Percentiles rank a stretch among this genome's conserved stretches.
Conservation (phyloP, 2,797 vertebrate species). For the Sylvia borin region DNA sequence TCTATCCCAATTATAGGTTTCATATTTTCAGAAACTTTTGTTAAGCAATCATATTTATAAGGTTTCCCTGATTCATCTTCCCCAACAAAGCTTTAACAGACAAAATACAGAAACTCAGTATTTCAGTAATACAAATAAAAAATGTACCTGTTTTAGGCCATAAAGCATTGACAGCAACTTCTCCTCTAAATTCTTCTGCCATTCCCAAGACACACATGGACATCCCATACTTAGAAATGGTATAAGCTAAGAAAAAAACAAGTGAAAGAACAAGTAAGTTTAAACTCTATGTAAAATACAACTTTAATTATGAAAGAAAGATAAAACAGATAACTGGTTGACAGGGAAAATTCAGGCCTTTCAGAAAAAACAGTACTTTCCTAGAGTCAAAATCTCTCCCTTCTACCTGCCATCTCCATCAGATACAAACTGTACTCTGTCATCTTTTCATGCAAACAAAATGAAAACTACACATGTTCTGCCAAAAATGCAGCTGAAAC, state of each 20-base stretch:
- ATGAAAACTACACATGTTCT: not conserved
- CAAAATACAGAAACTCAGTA: not conserved
- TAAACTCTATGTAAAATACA: not conserved
- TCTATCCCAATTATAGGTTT: no score
- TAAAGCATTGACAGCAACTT: constrained; percentile 93
- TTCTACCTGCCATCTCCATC: not conserved
- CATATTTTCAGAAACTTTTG: no score
- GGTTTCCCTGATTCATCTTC: no score
- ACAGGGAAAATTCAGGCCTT: not conserved
- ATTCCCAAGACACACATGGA: constrained; percentile 98
- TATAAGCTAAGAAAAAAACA: constrained; percentile 84
- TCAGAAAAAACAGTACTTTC: not conserved
- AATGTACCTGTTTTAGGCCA: constrained; percentile 92
- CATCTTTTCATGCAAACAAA: not conserved
- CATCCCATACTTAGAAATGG: constrained; percentile 98
- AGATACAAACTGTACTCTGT: not conserved
- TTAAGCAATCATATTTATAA: no score
- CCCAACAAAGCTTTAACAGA: not conserved
- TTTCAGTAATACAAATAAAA: not conserved
- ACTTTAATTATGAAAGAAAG: not conserved
- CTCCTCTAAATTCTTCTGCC: constrained; percentile 95
- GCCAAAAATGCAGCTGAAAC: not conserved
- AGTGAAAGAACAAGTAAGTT: not conserved
- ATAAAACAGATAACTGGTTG: not conserved
- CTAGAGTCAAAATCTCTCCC: not conserved